A percentile compares a stretch with the other conserved stretches of the same genome.
Conservation (phyloP, 1,140 invertebrate genomes). For the Drosophila virilis region DNA sequence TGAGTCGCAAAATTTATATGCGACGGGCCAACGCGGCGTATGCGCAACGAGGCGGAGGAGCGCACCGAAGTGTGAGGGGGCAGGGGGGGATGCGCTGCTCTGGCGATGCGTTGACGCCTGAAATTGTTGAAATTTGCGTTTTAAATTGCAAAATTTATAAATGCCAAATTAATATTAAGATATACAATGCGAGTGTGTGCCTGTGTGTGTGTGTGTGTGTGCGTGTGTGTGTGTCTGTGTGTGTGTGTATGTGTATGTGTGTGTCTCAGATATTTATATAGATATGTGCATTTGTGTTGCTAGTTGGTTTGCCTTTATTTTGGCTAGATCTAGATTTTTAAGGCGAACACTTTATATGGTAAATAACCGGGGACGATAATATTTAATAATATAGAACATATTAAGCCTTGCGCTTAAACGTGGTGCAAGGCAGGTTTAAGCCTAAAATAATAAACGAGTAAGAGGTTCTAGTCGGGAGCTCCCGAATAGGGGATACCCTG, state of each 20-base stretch:
- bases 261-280: background rate
- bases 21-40: constrained; percentile 44
- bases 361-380: constrained; percentile 1
- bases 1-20: constrained; percentile 81
- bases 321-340: background rate
- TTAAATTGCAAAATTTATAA: constrained; percentile 60
- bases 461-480: too few relatives aligned
- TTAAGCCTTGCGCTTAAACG: background rate
- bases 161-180: constrained; percentile 66
- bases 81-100: constrained; percentile 43
- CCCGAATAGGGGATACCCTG: too few relatives aligned
- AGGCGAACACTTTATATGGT: constrained; percentile 19
- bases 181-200: constrained; percentile 7
- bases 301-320: constrained; percentile 19
- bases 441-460: too few relatives aligned
- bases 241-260: constrained; percentile 6
- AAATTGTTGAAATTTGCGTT: constrained; percentile 74
- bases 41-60: constrained; percentile 45
- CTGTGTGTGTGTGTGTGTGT: background rate
- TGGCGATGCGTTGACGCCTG: constrained; percentile 66
- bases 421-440: background rate
- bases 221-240: too few relatives aligned
- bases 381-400: background rate
- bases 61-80: constrained; percentile 3
- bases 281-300: background rate